Evolutionary conservation across 2,113 vertebrate species (phyloP), one percentile per base, ranked within the genome.

Genomic region (Crotalus horridus): DNA sequence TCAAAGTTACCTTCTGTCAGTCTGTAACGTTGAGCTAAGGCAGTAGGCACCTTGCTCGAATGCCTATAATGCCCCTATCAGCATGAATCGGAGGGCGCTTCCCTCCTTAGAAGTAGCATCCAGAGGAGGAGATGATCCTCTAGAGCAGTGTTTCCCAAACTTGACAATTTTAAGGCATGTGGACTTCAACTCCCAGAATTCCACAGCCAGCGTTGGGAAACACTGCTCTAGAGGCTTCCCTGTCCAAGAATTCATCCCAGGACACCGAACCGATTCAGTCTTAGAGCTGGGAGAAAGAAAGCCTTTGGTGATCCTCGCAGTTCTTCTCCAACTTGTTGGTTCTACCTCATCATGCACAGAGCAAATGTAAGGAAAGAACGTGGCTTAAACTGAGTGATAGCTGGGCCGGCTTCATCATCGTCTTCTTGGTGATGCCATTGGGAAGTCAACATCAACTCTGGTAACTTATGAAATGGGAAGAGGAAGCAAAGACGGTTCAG

Each of bases 201-300:
- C 39, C 39, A 39, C 39, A 39, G 39, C 39, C 39, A 39, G 39
- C 39, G n/a, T 39, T 39, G 39, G 39, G 39, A 39, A 39, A 39
- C 39, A 39, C 39, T 39, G 39, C 17, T 15, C 24, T 17, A 56
- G 11, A 39, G 17, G 2, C 33, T 39, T 9, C 33, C 17, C 69
- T 9, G 33, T 81, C 69, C 17, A 39, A 81, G 7, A 81, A 81
- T 53, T 23, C 9, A 51, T 26, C 17, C 24, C 6, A 56, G 24
- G 43, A 61, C 24, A 53, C 15, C 21, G 43, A 59, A 26, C 6
- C 2, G 12, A 56, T 21, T 54, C 6, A 51, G 33, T 29, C 6
- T 85, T 58, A 26, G 0, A 95, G 95, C 94, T 95, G 95, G 94
- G 92, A 93, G 94, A 93, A 95, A 93, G 94, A 93, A 95, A 95